These are phyloP conservation scores for Intellagama lesueurii DNA, from an alignment of 2,797 vertebrate genomes.

Conservation along the genomic window DNA sequence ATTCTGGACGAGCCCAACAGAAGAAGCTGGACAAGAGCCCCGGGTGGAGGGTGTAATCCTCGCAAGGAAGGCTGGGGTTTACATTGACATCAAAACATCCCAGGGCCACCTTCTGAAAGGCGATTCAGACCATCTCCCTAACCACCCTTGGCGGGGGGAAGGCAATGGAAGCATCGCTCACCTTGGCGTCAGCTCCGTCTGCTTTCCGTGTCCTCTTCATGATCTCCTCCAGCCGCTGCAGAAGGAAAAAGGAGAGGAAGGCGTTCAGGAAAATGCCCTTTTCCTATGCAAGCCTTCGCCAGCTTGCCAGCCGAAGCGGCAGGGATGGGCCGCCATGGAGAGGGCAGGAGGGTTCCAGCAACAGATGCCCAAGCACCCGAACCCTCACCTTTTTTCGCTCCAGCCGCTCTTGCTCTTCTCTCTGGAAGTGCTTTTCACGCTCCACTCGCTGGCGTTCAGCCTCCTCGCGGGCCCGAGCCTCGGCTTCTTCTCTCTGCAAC, in stretches of 20 bases:
- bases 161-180: slow-evolving; percentile 57
- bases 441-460: slow-evolving; percentile 93
- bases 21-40: not conserved
- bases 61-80: not conserved
- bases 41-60: too few species aligned
- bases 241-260: slow-evolving; percentile 12
- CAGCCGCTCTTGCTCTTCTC: slow-evolving; percentile 95
- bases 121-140: not conserved
- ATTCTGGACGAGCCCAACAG: fast-evolving
- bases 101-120: not conserved
- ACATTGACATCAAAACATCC: too few species aligned
- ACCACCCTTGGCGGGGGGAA: not conserved
- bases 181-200: slow-evolving; percentile 87
- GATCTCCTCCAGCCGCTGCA: slow-evolving; percentile 95
- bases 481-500: slow-evolving; percentile 91
- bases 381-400: slow-evolving; percentile 90
- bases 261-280: not conserved
- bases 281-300: not conserved
- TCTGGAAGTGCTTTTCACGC: slow-evolving; percentile 96
- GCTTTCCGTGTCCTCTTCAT: slow-evolving; percentile 98
- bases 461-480: slow-evolving; percentile 89
- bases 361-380: fast-evolving
- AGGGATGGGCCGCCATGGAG: not conserved
- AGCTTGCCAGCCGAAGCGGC: not conserved
- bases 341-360: too few species aligned